Evolutionary conservation across 2,113 vertebrate species (phyloP).

Genomic region (Jacana jacana): DNA sequence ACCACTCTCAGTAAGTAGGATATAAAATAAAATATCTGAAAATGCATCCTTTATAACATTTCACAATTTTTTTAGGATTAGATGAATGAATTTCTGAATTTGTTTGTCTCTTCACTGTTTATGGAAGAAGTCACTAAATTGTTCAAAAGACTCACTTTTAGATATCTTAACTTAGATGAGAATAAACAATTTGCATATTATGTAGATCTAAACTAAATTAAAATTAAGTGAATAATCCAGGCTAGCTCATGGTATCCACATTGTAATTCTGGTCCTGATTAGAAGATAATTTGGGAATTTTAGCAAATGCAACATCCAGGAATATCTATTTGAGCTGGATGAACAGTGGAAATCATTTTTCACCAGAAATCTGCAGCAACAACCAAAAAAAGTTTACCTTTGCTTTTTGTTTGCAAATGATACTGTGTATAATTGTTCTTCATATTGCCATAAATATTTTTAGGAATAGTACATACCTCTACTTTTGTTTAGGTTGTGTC

Average conservation of each 20-base stretch:
- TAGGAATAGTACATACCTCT: neutral
- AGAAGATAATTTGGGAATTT: neutral
- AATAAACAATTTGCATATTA: neutral
- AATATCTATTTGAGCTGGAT: neutral
- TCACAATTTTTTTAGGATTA: neutral
- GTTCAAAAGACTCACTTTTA: neutral
- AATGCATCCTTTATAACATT: neutral
- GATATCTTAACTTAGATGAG: neutral
- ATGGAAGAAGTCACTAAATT: neutral
- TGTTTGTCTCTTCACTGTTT: neutral
- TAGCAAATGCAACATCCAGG: neutral
- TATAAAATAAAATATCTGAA: neutral
- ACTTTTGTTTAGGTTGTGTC: neutral
- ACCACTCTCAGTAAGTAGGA: neutral
- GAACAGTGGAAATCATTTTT: neutral
- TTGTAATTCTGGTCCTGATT: neutral
- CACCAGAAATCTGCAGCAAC: neutral
- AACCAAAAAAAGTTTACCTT: rapidly evolving
- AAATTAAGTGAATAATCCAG: neutral
- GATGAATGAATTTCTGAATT: neutral
- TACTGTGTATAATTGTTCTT: neutral
- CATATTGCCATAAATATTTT: neutral
- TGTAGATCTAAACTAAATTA: neutral
- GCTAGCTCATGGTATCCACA: neutral
- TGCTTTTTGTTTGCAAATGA: neutral